Conservation (phyloP, 2,797 vertebrate genomes). For the Dermochelys coriacea region DNA sequence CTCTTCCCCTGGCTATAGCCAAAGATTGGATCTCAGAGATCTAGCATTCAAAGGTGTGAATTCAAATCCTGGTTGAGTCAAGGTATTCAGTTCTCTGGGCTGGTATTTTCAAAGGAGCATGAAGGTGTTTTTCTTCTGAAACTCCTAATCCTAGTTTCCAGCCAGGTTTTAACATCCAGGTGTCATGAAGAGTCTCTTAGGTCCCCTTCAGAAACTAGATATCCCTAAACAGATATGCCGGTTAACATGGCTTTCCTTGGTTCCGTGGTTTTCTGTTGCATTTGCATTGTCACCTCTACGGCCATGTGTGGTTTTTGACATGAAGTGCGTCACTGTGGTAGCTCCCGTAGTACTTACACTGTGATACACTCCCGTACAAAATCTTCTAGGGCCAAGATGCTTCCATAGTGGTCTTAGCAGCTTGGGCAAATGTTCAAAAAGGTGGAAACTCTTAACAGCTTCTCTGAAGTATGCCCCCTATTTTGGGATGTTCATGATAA, state of each 20-base stretch:
- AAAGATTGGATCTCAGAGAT: not conserved
- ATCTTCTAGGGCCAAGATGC: not conserved
- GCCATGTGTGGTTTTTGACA: not conserved
- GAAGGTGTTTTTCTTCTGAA: not conserved
- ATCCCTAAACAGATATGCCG: not conserved
- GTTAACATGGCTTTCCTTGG: not conserved
- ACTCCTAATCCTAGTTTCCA: not conserved
- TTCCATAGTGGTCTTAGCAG: not conserved
- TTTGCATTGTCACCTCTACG: not conserved
- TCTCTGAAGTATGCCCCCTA: too few species aligned
- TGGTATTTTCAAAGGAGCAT: not conserved
- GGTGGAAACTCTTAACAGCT: not conserved
- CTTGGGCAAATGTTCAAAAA: not conserved
- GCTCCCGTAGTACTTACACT: not conserved
- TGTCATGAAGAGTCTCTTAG: not conserved
- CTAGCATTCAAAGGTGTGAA: not conserved
- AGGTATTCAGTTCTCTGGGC: not conserved
- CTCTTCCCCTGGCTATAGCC: not conserved
- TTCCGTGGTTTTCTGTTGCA: not conserved
- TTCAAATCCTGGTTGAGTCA: not conserved
- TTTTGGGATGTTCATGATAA: not conserved
- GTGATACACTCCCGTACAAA: not conserved
- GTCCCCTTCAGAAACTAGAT: not conserved
- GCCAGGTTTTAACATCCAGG: not conserved
- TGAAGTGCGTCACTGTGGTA: not conserved